A percentile compares a stretch with the other conserved stretches of the same genome.
Evolutionary conservation across 2,888 invertebrate genomes (phyloP).

Genomic region (Polymixis lichenea): DNA sequence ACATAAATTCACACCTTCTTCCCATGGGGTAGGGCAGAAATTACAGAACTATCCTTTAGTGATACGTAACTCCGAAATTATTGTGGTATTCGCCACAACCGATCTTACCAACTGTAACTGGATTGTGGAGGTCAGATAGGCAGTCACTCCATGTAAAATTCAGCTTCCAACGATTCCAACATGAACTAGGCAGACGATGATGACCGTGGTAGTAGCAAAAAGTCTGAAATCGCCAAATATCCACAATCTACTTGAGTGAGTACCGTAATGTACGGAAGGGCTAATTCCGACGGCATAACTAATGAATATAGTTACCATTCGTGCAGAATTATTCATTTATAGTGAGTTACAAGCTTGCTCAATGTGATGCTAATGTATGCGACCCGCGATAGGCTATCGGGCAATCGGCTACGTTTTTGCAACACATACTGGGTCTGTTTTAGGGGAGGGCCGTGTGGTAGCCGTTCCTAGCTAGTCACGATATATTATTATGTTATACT

Average conservation of each 20-base stretch:
- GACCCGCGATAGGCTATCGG: conserved; percentile 67
- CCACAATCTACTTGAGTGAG: background rate
- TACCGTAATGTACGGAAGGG: background rate
- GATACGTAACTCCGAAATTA: no score
- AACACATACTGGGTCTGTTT: conserved; percentile 47
- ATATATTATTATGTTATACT: conserved; percentile 17
- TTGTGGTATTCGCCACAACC: background rate
- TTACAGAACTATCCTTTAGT: no score
- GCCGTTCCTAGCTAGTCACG: conserved; percentile 16
- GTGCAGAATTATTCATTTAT: conserved; percentile 75
- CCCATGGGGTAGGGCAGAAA: background rate
- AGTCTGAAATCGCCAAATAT: background rate
- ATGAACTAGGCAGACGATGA: no score
- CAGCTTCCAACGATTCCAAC: no score
- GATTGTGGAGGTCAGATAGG: background rate
- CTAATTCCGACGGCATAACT: conserved; percentile 29
- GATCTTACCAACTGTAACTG: background rate
- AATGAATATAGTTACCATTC: conserved; percentile 64
- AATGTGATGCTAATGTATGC: conserved; percentile 78
- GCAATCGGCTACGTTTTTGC: conserved; percentile 65
- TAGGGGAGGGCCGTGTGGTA: conserved; percentile 25
- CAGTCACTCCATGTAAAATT: no score
- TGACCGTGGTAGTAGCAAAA: background rate
- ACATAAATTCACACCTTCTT: background rate
- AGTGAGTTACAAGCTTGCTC: conserved; percentile 70